A percentile compares a stretch with the other conserved stretches of the same genome.
Evolutionary conservation across 2,888 invertebrate species (phyloP).

Genomic region (Maniola hyperantus): DNA sequence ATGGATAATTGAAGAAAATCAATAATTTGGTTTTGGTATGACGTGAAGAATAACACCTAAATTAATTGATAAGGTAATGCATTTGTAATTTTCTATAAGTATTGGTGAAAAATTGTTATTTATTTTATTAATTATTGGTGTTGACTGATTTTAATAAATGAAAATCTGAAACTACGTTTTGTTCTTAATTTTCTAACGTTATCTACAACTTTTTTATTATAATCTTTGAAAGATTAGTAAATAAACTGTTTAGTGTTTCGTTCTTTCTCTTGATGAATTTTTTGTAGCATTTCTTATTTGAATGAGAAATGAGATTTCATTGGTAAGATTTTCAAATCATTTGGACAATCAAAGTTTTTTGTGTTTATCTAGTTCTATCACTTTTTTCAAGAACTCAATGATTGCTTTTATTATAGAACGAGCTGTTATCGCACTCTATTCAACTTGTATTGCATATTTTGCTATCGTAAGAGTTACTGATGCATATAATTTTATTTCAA

Average conservation of each 20-base stretch:
- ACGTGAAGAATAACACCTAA: slow-evolving; percentile 12
- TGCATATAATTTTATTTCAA: slow-evolving; percentile 20
- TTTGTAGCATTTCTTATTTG: no score
- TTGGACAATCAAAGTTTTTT: background rate
- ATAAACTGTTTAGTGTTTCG: no score
- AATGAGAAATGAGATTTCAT: background rate
- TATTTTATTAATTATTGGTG: slow-evolving; percentile 39
- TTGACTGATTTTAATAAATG: slow-evolving; percentile 41
- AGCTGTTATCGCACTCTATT: slow-evolving; percentile 8
- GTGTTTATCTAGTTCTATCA: background rate
- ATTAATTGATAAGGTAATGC: slow-evolving; percentile 6
- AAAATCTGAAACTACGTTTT: slow-evolving; percentile 7
- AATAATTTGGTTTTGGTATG: background rate
- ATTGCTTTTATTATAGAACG: background rate
- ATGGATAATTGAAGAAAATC: background rate
- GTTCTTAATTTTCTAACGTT: background rate
- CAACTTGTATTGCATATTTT: background rate
- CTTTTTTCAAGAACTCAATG: background rate
- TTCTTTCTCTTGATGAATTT: no score
- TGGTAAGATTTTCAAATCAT: background rate
- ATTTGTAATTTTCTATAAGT: slow-evolving; percentile 19
- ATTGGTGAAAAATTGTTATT: slow-evolving; percentile 34
- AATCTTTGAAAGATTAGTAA: no score
- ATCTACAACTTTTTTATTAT: background rate
- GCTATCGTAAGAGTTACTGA: slow-evolving; percentile 16